phyloP scores from a whole-genome alignment of 2,113 vertebrate genomes.

The Australoheros scitulus region DNA sequence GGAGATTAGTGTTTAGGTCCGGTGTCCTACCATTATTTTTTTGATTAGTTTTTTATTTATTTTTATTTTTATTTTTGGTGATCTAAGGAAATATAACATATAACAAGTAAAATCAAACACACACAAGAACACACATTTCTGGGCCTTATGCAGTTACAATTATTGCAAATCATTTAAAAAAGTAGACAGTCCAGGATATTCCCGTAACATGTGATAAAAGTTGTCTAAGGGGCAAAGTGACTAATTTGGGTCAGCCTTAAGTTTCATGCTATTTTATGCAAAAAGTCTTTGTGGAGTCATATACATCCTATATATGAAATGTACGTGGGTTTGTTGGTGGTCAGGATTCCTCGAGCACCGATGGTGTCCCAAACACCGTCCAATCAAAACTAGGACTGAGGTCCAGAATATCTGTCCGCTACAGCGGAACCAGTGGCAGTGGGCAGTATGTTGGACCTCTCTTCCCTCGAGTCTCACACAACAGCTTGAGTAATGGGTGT shows the following conservation, averaged over 20 bases:
- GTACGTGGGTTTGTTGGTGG: too few relatives aligned
- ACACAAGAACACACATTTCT: neutral
- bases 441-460: neutral
- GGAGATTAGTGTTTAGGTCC: neutral
- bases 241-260: too few relatives aligned
- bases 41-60: neutral
- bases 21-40: neutral
- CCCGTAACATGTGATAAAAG: too few relatives aligned
- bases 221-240: too few relatives aligned
- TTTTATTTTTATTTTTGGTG: too few relatives aligned
- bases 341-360: neutral
- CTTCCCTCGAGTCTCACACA: neutral
- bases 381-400: neutral
- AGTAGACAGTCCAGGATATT: too few relatives aligned
- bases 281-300: too few relatives aligned
- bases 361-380: neutral
- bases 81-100: neutral
- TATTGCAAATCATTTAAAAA: fast-evolving
- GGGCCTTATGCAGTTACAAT: neutral
- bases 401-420: neutral
- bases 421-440: neutral
- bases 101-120: neutral
- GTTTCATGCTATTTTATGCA: too few relatives aligned
- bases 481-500: neutral
- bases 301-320: too few relatives aligned